phyloP scores from a whole-genome alignment of 2,888 invertebrate species.

The Muscina levida region DNA sequence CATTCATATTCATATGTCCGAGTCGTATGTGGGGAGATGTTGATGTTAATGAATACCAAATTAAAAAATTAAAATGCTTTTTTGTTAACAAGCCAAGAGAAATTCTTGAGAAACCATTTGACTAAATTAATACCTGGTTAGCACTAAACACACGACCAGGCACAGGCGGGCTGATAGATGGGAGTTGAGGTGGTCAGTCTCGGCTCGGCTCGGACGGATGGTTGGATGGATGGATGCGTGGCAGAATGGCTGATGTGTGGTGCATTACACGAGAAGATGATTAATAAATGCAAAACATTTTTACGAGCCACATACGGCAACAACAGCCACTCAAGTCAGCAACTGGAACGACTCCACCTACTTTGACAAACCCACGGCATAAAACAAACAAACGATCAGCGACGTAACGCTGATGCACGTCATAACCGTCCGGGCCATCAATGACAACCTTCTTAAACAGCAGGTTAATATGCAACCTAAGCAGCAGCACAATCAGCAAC shows the following conservation, averaged over 20 bases:
- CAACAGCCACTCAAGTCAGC: conserved; percentile 36
- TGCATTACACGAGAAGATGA: conserved; percentile 44
- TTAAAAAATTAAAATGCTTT: conserved; percentile 64
- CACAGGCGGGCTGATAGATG: conserved; percentile 11
- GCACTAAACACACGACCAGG: conserved; percentile 56
- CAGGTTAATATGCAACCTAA: conserved; percentile 56
- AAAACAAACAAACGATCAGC: conserved; percentile 65
- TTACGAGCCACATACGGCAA: conserved; percentile 47
- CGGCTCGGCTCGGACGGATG: conserved; percentile 15
- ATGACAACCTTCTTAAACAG: conserved; percentile 61
- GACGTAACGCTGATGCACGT: conserved; percentile 58
- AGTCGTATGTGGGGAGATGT: background rate
- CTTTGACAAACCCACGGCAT: conserved; percentile 66
- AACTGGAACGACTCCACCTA: conserved; percentile 67
- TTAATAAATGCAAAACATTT: conserved; percentile 64
- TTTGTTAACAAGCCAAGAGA: conserved; percentile 53
- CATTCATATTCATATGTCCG: conserved; percentile 33
- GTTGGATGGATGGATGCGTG: conserved; percentile 37
- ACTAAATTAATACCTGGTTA: conserved; percentile 66
- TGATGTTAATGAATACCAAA: conserved; percentile 61
- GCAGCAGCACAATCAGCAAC: conserved; percentile 43
- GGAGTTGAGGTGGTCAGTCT: conserved; percentile 11
- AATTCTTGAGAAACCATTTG: conserved; percentile 65
- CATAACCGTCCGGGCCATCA: conserved; percentile 47
- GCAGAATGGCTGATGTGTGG: conserved; percentile 36